Percentiles rank a stretch among this genome's conserved stretches.
Conservation (phyloP, 37 sponge, comb jelly and placozoan genomes). For the Haliclona indistincta region DNA sequence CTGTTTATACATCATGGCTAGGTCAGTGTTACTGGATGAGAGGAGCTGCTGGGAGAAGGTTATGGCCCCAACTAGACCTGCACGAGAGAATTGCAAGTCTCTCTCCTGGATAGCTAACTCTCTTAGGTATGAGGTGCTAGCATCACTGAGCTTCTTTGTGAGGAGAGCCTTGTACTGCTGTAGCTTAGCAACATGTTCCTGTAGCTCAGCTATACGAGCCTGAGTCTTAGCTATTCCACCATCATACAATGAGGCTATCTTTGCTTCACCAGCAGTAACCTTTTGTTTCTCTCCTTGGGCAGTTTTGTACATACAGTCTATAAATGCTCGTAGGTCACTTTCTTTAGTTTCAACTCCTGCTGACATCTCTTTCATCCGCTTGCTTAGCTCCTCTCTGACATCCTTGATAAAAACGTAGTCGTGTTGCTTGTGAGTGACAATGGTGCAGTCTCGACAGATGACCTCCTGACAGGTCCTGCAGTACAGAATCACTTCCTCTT, state of each 20-base stretch:
- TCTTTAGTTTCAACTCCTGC: conserved; percentile 3
- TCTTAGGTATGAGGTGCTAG: not conserved
- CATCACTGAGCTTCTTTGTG: not conserved
- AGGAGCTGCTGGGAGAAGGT: conserved; percentile 12
- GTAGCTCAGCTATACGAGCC: not conserved
- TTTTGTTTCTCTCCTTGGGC: too few species aligned
- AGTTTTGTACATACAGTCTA: too few species aligned
- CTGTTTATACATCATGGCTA: conserved; percentile 7
- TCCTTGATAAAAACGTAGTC: not conserved
- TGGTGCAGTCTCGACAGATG: conserved; percentile 33
- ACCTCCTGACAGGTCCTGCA: conserved; percentile 19
- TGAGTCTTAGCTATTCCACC: not conserved
- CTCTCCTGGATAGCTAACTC: not conserved
- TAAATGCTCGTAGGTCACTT: not conserved
- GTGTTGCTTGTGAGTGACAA: conserved; percentile 14
- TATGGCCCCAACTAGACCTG: not conserved
- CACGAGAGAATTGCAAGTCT: not conserved
- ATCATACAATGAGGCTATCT: too few species aligned
- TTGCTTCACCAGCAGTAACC: not conserved
- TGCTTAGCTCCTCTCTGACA: not conserved
- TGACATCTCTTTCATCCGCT: not conserved
- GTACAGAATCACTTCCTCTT: conserved; percentile 27
- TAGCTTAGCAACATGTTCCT: not conserved
- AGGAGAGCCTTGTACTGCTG: not conserved
- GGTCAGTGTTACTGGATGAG: not conserved